phyloP scores from a whole-genome alignment of 2,113 vertebrate species.

The Oreamnos americanus region DNA sequence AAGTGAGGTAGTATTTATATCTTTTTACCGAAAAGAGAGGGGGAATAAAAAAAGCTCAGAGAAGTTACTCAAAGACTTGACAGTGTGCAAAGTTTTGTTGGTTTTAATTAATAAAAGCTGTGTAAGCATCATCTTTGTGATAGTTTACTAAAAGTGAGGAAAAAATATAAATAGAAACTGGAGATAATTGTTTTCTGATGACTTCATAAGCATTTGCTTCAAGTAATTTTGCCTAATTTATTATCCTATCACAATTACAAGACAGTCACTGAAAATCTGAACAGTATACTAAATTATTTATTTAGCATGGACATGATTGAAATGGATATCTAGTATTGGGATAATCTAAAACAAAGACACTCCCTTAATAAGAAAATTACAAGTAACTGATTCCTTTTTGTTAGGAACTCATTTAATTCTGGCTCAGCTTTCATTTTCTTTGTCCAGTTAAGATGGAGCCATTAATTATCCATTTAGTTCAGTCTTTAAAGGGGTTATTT shows the following conservation, averaged over 20 bases:
- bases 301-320: not conserved
- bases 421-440: not conserved
- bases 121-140: not conserved
- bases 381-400: not conserved
- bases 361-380: not conserved
- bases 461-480: not conserved
- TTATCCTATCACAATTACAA: not conserved
- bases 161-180: not conserved
- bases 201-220: not conserved
- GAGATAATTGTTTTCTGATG: not conserved
- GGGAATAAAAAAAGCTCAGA: not conserved
- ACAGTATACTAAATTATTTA: not conserved
- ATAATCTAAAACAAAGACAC: conserved; percentile 1
- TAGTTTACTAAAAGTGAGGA: not conserved
- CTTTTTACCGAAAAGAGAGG: not conserved
- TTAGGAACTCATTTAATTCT: not conserved
- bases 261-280: not conserved
- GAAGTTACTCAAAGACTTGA: not conserved
- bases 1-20: not conserved
- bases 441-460: not conserved
- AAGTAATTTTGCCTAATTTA: not conserved
- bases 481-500: not conserved
- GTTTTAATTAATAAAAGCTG: not conserved
- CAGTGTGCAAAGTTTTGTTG: not conserved
- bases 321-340: not conserved